phyloP scores from a whole-genome alignment of 2,888 invertebrate species.

The Amblyjoppa proteus region DNA sequence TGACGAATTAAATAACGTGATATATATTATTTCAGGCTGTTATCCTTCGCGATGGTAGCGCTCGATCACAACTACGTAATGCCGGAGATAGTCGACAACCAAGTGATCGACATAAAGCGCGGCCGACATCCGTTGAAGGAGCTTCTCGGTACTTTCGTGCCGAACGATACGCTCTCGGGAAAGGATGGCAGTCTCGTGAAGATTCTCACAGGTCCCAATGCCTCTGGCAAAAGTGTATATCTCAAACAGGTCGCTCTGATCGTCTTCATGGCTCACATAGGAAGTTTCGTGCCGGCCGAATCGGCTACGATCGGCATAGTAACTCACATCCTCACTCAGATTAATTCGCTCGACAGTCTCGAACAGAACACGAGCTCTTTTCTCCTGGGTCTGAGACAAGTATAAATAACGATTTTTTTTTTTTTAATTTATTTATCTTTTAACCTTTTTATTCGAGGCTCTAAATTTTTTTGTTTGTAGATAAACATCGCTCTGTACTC shows the following conservation, averaged over 20 bases:
- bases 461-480: constrained; percentile 84
- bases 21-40: constrained; percentile 85
- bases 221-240: constrained; percentile 96
- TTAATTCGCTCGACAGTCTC: constrained; percentile 92
- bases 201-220: constrained; percentile 95
- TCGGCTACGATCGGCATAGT: constrained; percentile 90
- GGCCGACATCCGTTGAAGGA: constrained; percentile 93
- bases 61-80: constrained; percentile 89
- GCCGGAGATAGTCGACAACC: constrained; percentile 87
- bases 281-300: constrained; percentile 95
- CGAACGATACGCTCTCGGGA: constrained; percentile 90
- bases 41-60: constrained; percentile 89
- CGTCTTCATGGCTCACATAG: constrained; percentile 94
- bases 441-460: neutral
- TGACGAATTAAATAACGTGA: neutral
- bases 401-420: constrained; percentile 79
- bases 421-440: neutral
- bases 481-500: constrained; percentile 90
- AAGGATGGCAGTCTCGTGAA: constrained; percentile 88
- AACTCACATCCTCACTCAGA: constrained; percentile 91
- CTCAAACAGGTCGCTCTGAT: constrained; percentile 94
- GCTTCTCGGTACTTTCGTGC: constrained; percentile 88
- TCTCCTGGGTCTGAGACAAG: constrained; percentile 93
- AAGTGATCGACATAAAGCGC: constrained; percentile 87
- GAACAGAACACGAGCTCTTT: constrained; percentile 94